These are phyloP conservation scores for Polypedilum pembai DNA, from an alignment of 1,140 invertebrate genomes.

Conservation along the genomic window DNA sequence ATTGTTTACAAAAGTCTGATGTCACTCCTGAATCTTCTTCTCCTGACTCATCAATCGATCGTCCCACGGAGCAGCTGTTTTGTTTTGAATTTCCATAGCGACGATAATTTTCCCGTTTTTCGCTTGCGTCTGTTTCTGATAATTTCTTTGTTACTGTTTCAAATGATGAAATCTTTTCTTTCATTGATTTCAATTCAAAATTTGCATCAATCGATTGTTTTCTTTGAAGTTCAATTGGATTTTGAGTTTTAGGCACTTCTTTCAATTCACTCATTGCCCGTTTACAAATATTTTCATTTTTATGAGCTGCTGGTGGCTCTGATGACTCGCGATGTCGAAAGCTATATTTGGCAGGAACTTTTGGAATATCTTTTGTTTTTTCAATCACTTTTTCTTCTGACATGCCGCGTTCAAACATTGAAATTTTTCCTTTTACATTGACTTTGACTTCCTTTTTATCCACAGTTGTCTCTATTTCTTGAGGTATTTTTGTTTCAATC, in stretches of 20 bases:
- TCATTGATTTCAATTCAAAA: slow-evolving; percentile 39
- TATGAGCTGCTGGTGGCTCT: not conserved
- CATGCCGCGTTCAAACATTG: slow-evolving; percentile 1
- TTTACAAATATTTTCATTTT: not conserved
- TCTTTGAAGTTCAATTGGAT: not conserved
- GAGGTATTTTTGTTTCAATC: not conserved
- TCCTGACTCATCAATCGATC: slow-evolving; percentile 50
- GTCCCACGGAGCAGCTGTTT: slow-evolving; percentile 40
- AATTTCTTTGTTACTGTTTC: slow-evolving; percentile 33
- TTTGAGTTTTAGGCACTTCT: not conserved
- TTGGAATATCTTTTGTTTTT: slow-evolving; percentile 9
- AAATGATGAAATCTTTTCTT: slow-evolving; percentile 40
- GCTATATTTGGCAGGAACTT: not conserved
- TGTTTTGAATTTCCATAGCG: slow-evolving; percentile 33
- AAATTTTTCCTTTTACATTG: slow-evolving; percentile 2
- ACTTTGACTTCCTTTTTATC: slow-evolving; percentile 16
- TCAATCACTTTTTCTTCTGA: not conserved
- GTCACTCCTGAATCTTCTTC: slow-evolving; percentile 66
- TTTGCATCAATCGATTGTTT: slow-evolving; percentile 36
- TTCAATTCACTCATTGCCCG: not conserved
- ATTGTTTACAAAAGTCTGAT: slow-evolving; percentile 58
- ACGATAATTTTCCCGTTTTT: slow-evolving; percentile 2
- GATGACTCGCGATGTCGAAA: slow-evolving; percentile 2
- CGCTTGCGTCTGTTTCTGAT: not conserved
- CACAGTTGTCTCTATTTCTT: not conserved